Base-by-base conservation (phyloP, 2,888 invertebrate species). In the Rotaria magnacalcarata region DNA sequence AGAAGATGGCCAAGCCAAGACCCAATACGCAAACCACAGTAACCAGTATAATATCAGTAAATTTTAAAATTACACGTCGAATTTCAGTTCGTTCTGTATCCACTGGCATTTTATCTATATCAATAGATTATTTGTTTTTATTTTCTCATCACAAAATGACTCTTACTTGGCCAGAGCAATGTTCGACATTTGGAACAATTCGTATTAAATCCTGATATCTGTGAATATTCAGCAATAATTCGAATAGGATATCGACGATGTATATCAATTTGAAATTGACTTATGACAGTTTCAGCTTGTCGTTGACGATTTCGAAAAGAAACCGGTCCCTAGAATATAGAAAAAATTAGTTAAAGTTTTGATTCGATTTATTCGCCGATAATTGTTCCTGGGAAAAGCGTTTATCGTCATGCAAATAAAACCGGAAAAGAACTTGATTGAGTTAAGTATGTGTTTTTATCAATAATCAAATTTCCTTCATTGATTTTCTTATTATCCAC, bases 241-340 rank as follows among this genome's bases (percentile, higher is more conserved):
- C 47, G 80, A 47, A 47, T 6, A 11, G 5, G 11, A 16, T 24
- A 8, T 24, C 24, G 47, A 47, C 24, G 47, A 47, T 80, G 34
- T 16, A 5, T 16, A 16, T 41, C 67, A 6, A 41, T 67, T 80
- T 80, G 80, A 47, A 80, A 80, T 80, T 80, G 80, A n/a, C 24
- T 24, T 47, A 80, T 43, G 24, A 80, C 11, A 47, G 47, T 80
- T 47, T 80, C 47, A 10, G 80, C 80, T 19, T n/a, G 43, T 24
- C 80, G 80, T 47, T 80, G 43, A 14, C n/a, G 47, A 47, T 80
- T 24, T 80, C 47, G 47, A n/a, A 80, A 80, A n/a, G 80, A 80
- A n/a, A 80, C 47, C 1, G 80, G 80, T 47, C 80, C 80, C 80
- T 80, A 67, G 2, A 34, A 67, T 19, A 2, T 4, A 27, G 14